Evolutionary conservation across 2,113 vertebrate species (phyloP).

Genomic region (Atherinomorus stipes): DNA sequence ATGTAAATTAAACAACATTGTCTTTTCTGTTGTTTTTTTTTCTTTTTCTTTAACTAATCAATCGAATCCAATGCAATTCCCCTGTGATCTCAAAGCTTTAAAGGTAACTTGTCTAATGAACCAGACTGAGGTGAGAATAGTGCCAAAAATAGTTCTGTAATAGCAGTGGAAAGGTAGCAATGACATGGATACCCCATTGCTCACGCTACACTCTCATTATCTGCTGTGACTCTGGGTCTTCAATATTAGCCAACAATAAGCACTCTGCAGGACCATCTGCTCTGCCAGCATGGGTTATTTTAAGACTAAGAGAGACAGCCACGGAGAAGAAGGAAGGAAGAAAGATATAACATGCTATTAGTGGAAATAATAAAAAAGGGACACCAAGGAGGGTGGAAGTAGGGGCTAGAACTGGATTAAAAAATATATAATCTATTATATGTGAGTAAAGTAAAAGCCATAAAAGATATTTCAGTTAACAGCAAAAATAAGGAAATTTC

Average conservation of each 20-base stretch:
- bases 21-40: background rate
- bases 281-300: constrained; percentile 62
- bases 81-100: constrained; percentile 1
- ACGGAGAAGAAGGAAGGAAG: constrained; percentile 17
- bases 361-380: constrained; percentile 29
- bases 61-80: constrained; percentile 13
- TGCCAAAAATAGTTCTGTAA: constrained; percentile 16
- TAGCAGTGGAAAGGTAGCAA: constrained; percentile 43
- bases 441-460: constrained; percentile 5
- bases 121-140: constrained; percentile 42
- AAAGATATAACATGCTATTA: constrained; percentile 51
- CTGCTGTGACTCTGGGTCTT: constrained; percentile 68
- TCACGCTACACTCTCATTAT: constrained; percentile 73
- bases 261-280: constrained; percentile 67
- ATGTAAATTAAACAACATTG: background rate
- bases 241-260: constrained; percentile 74
- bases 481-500: constrained; percentile 9
- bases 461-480: background rate
- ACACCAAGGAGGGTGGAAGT: constrained; percentile 19
- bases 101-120: constrained; percentile 41
- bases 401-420: constrained; percentile 1
- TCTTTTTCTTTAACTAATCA: background rate
- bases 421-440: background rate
- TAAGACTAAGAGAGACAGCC: constrained; percentile 48
- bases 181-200: constrained; percentile 63